Evolutionary conservation across 2,888 invertebrate species (phyloP), one percentile per base, ranked within the genome.

Genomic region (Drosophila suboccidentalis): DNA sequence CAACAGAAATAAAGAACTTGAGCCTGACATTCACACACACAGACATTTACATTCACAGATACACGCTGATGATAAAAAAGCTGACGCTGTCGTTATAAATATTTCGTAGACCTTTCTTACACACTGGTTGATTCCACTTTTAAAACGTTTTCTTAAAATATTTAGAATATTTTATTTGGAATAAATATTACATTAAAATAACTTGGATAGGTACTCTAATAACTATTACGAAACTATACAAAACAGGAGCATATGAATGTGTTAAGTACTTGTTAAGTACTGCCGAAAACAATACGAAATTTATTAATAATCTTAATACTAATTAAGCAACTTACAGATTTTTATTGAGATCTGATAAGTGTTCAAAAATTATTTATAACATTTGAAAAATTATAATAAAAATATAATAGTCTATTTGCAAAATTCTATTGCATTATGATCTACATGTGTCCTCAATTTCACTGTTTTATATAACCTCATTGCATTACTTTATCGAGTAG

Each of bases 41-140:
- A 44, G 15, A 51, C 49, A 26, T 26, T 6, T 5, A 26, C 5
- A 26, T 11, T 17, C 44, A 39, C 50, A 46, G 22, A 44, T 34
- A 53, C 54, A 68, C 55, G 55, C 66, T 66, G 70, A 78, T 67
- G 62, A 60, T 67, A 68, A 65, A 69, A 80, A 72, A 73, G 70
- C 77, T 71, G 82, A 69, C 71, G 44, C 54, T 47, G 72, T 60
- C 71, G 71, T 74, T 73, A 72, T 66, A 26, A 26, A 26, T 26
- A 50, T 73, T 75, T 63, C 43, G 62, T 63, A 50, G 65, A 71
- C 54, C 60, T 69, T 66, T 57, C 26, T 55, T 43, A 62, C 8
- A 8, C 29, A 29, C 36, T 36, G 8, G 15, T 22, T 9, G 46
- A 54, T 43, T 63, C 36, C 36, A 47, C 47, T 26, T 50, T 46